Evolutionary conservation across 2,797 vertebrate species (phyloP).

Genomic region (Ptychadena robeensis): DNA sequence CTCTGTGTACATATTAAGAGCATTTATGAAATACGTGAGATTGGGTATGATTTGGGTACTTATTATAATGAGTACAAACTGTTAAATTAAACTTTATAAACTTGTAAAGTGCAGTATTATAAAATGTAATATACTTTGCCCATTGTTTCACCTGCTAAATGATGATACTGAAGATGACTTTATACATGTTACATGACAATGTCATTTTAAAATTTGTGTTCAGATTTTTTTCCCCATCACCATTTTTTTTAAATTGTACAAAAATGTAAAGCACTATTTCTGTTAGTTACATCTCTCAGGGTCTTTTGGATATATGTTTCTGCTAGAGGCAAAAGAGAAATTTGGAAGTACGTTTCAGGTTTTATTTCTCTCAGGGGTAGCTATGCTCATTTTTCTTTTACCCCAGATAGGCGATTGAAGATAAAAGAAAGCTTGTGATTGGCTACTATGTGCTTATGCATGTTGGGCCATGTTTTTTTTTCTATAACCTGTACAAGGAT

Average conservation of each 20-base stretch:
- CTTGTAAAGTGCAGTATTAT: constrained; percentile 43
- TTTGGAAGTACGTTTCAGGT: background rate
- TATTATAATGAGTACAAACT: background rate
- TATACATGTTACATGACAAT: constrained; percentile 50
- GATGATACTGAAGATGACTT: background rate
- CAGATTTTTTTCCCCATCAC: too few relatives aligned
- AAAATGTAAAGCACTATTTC: background rate
- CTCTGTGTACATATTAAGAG: background rate
- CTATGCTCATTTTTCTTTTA: background rate
- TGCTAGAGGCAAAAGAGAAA: background rate
- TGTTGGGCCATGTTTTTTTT: background rate
- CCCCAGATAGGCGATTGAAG: background rate
- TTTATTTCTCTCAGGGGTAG: constrained; percentile 6
- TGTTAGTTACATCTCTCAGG: constrained; percentile 33
- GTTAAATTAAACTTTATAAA: background rate
- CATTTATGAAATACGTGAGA: background rate
- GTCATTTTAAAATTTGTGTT: background rate
- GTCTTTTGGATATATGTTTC: constrained; percentile 1
- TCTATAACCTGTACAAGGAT: background rate
- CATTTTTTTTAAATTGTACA: too few relatives aligned
- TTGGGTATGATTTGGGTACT: background rate
- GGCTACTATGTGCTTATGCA: background rate
- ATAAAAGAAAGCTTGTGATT: background rate
- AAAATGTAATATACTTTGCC: background rate
- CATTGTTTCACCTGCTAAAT: constrained; percentile 13